Conservation (phyloP, 2,113 vertebrate species). For the Hydrochoerus hydrochaeris region DNA sequence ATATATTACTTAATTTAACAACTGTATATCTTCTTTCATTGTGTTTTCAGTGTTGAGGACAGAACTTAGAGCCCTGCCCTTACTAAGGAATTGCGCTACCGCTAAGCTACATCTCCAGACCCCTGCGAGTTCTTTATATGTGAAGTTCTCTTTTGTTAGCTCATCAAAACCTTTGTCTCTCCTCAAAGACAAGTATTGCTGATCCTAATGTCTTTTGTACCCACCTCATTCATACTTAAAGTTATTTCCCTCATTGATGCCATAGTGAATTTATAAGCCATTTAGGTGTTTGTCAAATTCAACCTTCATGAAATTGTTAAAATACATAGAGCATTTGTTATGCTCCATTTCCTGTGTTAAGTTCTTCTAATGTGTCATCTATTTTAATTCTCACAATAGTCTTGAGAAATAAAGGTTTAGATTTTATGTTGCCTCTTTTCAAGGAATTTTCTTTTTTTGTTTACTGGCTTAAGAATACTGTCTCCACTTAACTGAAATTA, state of each 20-base stretch:
- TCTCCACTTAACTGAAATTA: neutral
- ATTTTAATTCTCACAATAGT: neutral
- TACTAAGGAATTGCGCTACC: too few relatives aligned
- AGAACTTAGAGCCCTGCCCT: too few relatives aligned
- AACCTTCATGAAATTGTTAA: neutral
- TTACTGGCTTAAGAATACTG: neutral
- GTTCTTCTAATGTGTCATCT: neutral
- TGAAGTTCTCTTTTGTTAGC: neutral
- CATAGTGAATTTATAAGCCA: neutral
- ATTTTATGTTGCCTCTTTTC: neutral
- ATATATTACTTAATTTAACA: neutral
- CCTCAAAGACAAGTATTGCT: neutral
- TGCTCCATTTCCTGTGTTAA: neutral
- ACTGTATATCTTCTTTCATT: neutral
- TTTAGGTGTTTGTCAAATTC: neutral
- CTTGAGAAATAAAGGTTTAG: neutral
- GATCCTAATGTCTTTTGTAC: neutral
- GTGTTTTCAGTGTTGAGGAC: too few relatives aligned
- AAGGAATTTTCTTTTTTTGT: neutral
- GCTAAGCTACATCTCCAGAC: too few relatives aligned
- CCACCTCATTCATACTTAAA: neutral
- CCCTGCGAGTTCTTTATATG: neutral
- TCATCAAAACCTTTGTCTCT: neutral
- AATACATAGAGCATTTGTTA: neutral
- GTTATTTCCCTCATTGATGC: neutral